Percentiles rank a stretch among this genome's conserved stretches.
Conservation (phyloP, 2,113 vertebrate genomes). For the Garra rufa region DNA sequence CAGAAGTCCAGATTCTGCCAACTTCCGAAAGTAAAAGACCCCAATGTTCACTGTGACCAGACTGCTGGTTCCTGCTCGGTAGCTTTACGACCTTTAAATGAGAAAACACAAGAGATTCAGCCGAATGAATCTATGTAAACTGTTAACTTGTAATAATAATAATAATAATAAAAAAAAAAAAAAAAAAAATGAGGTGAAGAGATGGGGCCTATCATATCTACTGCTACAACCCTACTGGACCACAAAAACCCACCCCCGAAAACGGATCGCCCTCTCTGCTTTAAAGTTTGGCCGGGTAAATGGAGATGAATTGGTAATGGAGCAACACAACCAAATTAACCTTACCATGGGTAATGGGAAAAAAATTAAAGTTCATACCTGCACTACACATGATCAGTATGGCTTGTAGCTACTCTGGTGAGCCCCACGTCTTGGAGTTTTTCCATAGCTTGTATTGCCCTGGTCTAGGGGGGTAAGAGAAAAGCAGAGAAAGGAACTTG, state of each 20-base stretch:
- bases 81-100: slow-evolving; percentile 81
- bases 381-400: slow-evolving; percentile 97
- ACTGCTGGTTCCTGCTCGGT: slow-evolving; percentile 87
- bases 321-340: slow-evolving; percentile 35
- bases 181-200: slow-evolving; percentile 25
- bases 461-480: slow-evolving; percentile 91
- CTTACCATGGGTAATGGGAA: slow-evolving; percentile 25
- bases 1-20: slow-evolving; percentile 93
- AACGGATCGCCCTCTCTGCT: not conserved
- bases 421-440: slow-evolving; percentile 98
- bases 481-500: slow-evolving; percentile 66
- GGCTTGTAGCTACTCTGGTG: slow-evolving; percentile 99
- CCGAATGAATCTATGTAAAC: slow-evolving; percentile 69
- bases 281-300: not conserved
- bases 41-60: slow-evolving; percentile 90
- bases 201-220: slow-evolving; percentile 41
- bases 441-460: slow-evolving; percentile 99
- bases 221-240: slow-evolving; percentile 32
- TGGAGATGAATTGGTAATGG: slow-evolving; percentile 27
- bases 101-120: slow-evolving; percentile 71
- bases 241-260: not conserved
- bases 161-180: not conserved
- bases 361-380: slow-evolving; percentile 81
- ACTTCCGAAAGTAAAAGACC: slow-evolving; percentile 91
- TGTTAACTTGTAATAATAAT: not conserved